A percentile compares a stretch with the other conserved stretches of the same genome.
phyloP scores from a whole-genome alignment of 2,888 invertebrate genomes.

The Amaurobius ferox region DNA sequence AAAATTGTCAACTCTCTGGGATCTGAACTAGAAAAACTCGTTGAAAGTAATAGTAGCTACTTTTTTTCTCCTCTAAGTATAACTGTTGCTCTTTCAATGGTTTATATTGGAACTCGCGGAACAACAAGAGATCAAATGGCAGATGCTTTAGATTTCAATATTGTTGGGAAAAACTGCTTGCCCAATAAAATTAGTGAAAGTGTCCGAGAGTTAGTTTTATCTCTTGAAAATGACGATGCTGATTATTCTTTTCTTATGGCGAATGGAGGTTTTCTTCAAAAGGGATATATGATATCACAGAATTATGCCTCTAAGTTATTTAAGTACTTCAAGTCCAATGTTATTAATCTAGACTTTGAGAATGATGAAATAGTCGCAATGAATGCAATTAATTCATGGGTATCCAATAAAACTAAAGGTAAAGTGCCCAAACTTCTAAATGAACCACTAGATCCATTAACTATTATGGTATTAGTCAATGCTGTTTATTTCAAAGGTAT shows the following conservation, averaged over 20 bases:
- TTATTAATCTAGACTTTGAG: slow-evolving; percentile 38
- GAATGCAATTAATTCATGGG: slow-evolving; percentile 55
- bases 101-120: slow-evolving; percentile 77
- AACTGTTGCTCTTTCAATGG: slow-evolving; percentile 77
- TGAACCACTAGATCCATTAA: slow-evolving; percentile 79
- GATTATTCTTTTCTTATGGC: slow-evolving; percentile 27
- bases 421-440: slow-evolving; percentile 42
- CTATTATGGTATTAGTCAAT: slow-evolving; percentile 86
- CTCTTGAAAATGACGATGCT: slow-evolving; percentile 10
- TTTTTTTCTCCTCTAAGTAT: slow-evolving; percentile 78
- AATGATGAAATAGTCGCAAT: slow-evolving; percentile 23
- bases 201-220: slow-evolving; percentile 28
- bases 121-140: slow-evolving; percentile 76
- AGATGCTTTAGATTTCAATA: slow-evolving; percentile 71
- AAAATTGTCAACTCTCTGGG: not conserved
- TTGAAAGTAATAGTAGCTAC: slow-evolving; percentile 26
- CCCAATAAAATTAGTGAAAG: slow-evolving; percentile 38
- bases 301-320: slow-evolving; percentile 26
- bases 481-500: slow-evolving; percentile 91
- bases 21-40: not conserved
- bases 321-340: slow-evolving; percentile 29
- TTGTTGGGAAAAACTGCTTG: slow-evolving; percentile 24
- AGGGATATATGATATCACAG: slow-evolving; percentile 14
- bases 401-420: slow-evolving; percentile 30
- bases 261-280: slow-evolving; percentile 58